Base-by-base conservation (phyloP, 2,113 vertebrate genomes). In the Ailurus styani region DNA sequence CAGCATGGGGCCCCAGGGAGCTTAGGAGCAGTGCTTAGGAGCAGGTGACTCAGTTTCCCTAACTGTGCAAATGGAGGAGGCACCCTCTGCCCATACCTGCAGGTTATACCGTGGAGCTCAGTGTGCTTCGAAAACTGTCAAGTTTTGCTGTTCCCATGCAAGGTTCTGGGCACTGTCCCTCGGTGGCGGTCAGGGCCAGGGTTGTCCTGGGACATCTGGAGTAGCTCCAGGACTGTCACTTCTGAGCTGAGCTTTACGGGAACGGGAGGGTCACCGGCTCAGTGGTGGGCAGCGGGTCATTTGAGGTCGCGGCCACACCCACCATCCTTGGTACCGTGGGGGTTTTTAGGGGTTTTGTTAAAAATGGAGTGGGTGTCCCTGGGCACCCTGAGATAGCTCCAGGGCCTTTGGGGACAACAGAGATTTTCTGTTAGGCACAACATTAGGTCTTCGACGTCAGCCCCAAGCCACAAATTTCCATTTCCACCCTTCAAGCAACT, bases 81-180 rank as follows among this genome's bases (percentile, higher is more conserved):
- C 6, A 9, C 72, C 10, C 2, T 88, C 9, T 29, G 27, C 5
- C 12, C 1, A 0, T 45, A 11, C 68, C 34, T 20, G 2, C 3
- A 5, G 72, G 21, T 18, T 29, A 3, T n/a, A 15, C 90, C 17
- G 47, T 62, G 64, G 75, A 64, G 34, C n/a, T 37, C 34, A 9
- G 29, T 27, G 31, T 86, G 81, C 17, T 92, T 31, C 29, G 83
- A 73, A 52, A 72, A 42, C 42, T 25, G 18, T 23, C 25, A 1
- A 20, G 60, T 72, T 21, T 21, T 82, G 66, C 62, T 57, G 15
- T 42, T 27, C 42, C 23, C 27, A 37, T 5, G 14, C 18, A 31
- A 42, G 52, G 47, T 34, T 62, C 40, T 34, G 14, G n/a, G 37
- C 40, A 7, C 20, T 15, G 34, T 37, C 82, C 20, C 40, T 50